A percentile compares a stretch with the other conserved stretches of the same genome.
Evolutionary conservation across 2,113 vertebrate genomes (phyloP).

Genomic region (Brachyhypopomus occidentalis): DNA sequence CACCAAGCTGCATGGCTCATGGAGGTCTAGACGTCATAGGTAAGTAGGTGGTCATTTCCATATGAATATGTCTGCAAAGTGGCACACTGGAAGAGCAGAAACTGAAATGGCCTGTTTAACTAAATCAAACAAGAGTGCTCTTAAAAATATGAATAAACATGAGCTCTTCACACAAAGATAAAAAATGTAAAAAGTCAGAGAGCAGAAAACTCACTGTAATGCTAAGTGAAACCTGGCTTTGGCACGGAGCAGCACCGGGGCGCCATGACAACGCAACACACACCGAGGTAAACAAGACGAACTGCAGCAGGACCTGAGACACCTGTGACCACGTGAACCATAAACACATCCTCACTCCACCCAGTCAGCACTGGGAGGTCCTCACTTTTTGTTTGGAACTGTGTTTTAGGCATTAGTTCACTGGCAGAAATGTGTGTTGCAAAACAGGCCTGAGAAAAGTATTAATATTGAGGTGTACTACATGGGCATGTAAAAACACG

Average conservation of each 20-base stretch:
- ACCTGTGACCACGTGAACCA: not conserved
- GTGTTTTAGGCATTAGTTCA: not conserved
- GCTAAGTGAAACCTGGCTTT: conserved; percentile 43
- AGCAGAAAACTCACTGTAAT: conserved; percentile 35
- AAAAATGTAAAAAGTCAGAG: not conserved
- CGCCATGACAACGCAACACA: conserved; percentile 31
- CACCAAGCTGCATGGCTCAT: conserved; percentile 29
- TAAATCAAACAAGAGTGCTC: conserved; percentile 59
- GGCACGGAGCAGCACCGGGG: conserved; percentile 32
- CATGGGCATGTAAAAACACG: too few species aligned
- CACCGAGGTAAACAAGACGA: not conserved
- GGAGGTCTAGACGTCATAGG: conserved; percentile 45
- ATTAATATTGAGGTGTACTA: not conserved
- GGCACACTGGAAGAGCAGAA: conserved; percentile 40
- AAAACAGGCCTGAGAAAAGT: not conserved
- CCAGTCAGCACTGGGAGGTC: not conserved
- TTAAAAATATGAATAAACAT: conserved; percentile 59
- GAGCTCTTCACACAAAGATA: conserved; percentile 49
- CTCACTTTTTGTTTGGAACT: not conserved
- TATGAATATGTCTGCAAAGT: conserved; percentile 54
- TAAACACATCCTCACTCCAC: not conserved
- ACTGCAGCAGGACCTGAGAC: not conserved
- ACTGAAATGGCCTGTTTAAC: conserved; percentile 51
- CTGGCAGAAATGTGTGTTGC: not conserved
- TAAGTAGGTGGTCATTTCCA: conserved; percentile 57